Evolutionary conservation across 2,113 vertebrate species (phyloP).

Genomic region (Perca fluviatilis): DNA sequence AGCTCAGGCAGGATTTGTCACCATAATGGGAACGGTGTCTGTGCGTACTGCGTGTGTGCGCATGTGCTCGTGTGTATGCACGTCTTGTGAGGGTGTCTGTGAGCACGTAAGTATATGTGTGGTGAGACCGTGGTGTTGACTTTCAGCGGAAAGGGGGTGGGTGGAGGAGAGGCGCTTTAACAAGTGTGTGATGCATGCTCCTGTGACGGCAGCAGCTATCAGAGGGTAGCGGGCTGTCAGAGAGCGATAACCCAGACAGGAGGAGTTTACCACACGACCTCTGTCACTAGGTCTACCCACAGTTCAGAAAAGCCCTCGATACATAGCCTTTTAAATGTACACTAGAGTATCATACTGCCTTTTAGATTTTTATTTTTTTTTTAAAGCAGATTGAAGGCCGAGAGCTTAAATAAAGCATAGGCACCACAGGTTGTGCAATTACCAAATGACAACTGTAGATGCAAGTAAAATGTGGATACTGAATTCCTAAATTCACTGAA

Average conservation of each 20-base stretch:
- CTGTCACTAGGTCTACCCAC: slow-evolving; percentile 43
- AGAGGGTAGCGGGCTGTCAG: slow-evolving; percentile 68
- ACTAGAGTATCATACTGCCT: background rate
- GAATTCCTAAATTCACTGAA: slow-evolving; percentile 2
- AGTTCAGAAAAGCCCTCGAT: slow-evolving; percentile 25
- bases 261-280: slow-evolving; percentile 52
- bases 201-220: slow-evolving; percentile 77
- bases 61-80: slow-evolving; percentile 41
- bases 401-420: background rate
- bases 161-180: slow-evolving; percentile 76
- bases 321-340: slow-evolving; percentile 33
- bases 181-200: slow-evolving; percentile 78
- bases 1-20: slow-evolving; percentile 81
- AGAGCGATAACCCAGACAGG: slow-evolving; percentile 69
- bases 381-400: background rate
- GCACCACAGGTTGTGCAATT: background rate
- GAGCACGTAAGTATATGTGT: slow-evolving; percentile 67
- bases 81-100: slow-evolving; percentile 51
- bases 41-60: slow-evolving; percentile 40
- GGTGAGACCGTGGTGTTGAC: slow-evolving; percentile 71
- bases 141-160: slow-evolving; percentile 74
- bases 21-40: slow-evolving; percentile 73
- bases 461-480: background rate
- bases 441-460: background rate
- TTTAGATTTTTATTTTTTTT: background rate